Conservation (phyloP, 2,888 invertebrate genomes). For the Dioctria linearis region DNA sequence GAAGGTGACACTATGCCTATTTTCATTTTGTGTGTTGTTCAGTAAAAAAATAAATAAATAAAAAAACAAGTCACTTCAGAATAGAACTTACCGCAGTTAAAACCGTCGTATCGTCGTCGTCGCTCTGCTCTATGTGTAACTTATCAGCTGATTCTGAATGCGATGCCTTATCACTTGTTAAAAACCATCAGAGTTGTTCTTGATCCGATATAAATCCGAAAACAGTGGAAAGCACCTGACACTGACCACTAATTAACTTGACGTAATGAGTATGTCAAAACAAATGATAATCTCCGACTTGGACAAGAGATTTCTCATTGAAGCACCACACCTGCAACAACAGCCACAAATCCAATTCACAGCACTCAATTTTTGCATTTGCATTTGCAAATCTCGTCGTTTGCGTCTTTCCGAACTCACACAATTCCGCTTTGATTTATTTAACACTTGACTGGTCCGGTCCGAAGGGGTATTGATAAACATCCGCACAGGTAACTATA, state of each 20-base stretch:
- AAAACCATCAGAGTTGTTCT: not conserved
- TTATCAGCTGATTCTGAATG: constrained; percentile 21
- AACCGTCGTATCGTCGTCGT: too few species aligned
- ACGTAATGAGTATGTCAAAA: constrained; percentile 31
- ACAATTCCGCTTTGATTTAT: constrained; percentile 55
- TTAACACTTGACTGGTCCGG: constrained; percentile 55
- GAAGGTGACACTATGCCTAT: constrained; percentile 34
- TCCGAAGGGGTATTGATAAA: constrained; percentile 12
- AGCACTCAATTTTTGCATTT: constrained; percentile 49
- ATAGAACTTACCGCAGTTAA: not conserved
- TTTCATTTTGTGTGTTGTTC: not conserved
- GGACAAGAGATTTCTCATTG: constrained; percentile 10
- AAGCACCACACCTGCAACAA: constrained; percentile 55
- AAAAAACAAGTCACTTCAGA: not conserved
- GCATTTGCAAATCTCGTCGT: not conserved
- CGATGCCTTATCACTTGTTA: not conserved
- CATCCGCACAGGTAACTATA: constrained; percentile 21
- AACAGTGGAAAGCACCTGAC: constrained; percentile 14
- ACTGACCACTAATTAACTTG: constrained; percentile 31
- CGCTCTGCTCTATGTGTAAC: not conserved
- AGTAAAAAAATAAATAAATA: not conserved
- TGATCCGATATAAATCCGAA: constrained; percentile 4
- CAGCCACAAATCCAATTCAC: constrained; percentile 54
- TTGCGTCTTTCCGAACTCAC: constrained; percentile 22
- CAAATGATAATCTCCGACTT: constrained; percentile 25